Conservation (phyloP, 2,888 invertebrate genomes). For the Prosopocoilus inquinatus region DNA sequence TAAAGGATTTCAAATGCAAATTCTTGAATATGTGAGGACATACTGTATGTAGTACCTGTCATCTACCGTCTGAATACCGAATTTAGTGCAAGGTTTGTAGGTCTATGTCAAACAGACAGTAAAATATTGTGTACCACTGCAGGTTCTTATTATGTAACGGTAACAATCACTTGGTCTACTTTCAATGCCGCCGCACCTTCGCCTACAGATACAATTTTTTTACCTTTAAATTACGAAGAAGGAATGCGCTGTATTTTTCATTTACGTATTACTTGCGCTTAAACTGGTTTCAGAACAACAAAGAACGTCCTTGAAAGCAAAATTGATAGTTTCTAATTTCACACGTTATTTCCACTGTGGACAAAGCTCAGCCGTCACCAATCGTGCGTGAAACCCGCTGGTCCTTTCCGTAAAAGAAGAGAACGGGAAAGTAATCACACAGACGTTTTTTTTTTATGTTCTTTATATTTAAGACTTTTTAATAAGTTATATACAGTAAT, state of each 20-base stretch:
- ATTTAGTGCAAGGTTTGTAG: slow-evolving; percentile 25
- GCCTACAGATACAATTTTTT: slow-evolving; percentile 16
- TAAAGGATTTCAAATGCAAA: no score
- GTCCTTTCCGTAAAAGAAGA: no score
- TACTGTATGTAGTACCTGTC: no score
- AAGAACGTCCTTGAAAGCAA: no score
- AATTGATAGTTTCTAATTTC: no score
- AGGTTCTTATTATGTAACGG: slow-evolving; percentile 6
- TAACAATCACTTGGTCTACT: slow-evolving; percentile 19
- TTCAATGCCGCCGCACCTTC: slow-evolving; percentile 23
- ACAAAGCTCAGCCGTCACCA: no score
- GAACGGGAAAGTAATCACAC: not conserved
- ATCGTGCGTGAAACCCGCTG: no score
- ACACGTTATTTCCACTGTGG: no score
- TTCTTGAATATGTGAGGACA: no score
- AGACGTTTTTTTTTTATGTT: not conserved
- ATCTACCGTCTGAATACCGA: no score
- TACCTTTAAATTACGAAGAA: not conserved
- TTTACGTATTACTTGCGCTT: slow-evolving; percentile 1
- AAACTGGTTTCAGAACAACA: no score
- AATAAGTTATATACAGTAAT: slow-evolving; percentile 22
- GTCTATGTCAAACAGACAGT: slow-evolving; percentile 20
- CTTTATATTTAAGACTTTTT: slow-evolving; percentile 1
- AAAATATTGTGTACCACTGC: slow-evolving; percentile 3
- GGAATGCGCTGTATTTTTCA: slow-evolving; percentile 12